Evolutionary conservation across 2,888 invertebrate species (phyloP).

Genomic region (Diploptera punctata): DNA sequence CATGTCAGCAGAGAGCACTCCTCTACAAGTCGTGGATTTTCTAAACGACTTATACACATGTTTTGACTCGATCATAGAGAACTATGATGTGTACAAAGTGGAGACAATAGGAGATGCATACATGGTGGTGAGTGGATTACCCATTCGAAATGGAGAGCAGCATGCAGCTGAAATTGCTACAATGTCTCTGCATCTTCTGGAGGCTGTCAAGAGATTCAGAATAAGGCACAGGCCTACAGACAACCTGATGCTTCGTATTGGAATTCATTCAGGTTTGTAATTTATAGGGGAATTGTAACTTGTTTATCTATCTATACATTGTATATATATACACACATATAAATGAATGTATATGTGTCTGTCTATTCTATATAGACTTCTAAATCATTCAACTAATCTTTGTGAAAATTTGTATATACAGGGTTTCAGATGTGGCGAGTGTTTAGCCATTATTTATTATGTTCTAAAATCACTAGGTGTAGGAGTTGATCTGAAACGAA

Average conservation of each 20-base stretch:
- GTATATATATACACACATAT: too few species aligned
- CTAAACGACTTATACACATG: conserved; percentile 93
- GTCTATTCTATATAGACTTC: too few species aligned
- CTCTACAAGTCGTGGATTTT: conserved; percentile 90
- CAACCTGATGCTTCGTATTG: conserved; percentile 84
- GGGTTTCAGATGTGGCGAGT: too few species aligned
- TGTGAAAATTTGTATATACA: too few species aligned
- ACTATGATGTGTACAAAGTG: conserved; percentile 94
- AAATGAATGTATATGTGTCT: too few species aligned
- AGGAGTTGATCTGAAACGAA: too few species aligned
- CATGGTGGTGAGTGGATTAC: conserved; percentile 91
- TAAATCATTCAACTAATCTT: too few species aligned
- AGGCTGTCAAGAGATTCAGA: conserved; percentile 83
- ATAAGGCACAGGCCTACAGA: conserved; percentile 88
- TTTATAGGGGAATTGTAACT: not conserved
- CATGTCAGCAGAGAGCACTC: conserved; percentile 92
- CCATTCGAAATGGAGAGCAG: conserved; percentile 84
- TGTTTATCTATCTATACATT: not conserved
- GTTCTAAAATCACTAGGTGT: too few species aligned
- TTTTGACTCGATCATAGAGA: conserved; percentile 92
- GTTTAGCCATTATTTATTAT: too few species aligned
- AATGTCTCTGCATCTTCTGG: conserved; percentile 87
- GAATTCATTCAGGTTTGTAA: conserved; percentile 80
- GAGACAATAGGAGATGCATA: conserved; percentile 84
- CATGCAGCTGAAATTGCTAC: conserved; percentile 95